Base-by-base conservation (phyloP, 1,140 invertebrate genomes). In the Trichonephila inaurata region DNA sequence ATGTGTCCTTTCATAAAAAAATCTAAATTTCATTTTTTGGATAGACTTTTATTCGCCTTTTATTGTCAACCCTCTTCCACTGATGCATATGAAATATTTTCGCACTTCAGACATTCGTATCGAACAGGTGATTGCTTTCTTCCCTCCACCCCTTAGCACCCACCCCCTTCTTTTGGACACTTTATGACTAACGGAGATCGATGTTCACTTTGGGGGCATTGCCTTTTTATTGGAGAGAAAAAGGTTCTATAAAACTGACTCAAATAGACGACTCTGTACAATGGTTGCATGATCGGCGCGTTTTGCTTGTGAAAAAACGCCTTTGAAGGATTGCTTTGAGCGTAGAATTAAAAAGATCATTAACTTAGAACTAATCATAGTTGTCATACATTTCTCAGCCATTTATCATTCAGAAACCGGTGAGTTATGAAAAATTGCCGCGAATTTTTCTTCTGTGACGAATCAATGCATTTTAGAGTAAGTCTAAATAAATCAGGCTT, bases 1-100 rank as follows among this genome's bases (percentile, higher is more conserved):
- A 77, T 77, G 72, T 77, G 72, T 33, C 72, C 28, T 77, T 77
- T 77, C 28, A 64, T 16, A 33, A 24, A 77, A 77, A 77, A 77
- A 77, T 33, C 24, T 18, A 77, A 77, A 77, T 40, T 77, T 77
- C 28, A 33, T 77, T 77, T 77, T 77, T 77, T 77, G 72, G 72
- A 77, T 77, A 77, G 72, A 77, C 28, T 77, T 77, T 77, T 77
- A 77, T 77, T 77, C 72, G 72, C 72, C 72, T 77, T 77, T 77
- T 77, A 77, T 77, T 77, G 72, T 77, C 72, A 77, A 28, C 72
- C 14, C 24, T 24, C 33, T 28, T 77, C n/a, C 72, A 28, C 28
- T 19, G 72, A 77, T 77, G 72, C 72, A 77, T 77, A 77, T 77
- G 72, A 77, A 77, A 77, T 77, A 77, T 77, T 77, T 77, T 77